Evolutionary conservation across 2,113 vertebrate genomes (phyloP).

Genomic region (Zosterops lateralis): DNA sequence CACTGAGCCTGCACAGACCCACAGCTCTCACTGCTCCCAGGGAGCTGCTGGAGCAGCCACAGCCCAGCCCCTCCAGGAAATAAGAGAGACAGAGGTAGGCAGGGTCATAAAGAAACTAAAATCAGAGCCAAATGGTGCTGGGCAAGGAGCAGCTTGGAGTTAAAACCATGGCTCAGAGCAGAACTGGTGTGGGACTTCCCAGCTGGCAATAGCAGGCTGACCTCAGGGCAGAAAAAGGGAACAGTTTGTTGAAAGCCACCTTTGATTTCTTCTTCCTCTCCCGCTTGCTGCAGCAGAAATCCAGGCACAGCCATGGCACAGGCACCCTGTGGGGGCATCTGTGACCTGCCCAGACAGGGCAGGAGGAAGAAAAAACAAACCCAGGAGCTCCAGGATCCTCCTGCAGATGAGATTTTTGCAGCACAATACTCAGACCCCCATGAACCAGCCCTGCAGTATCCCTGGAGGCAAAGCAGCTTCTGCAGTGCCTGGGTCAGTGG

Average conservation of each 20-base stretch:
- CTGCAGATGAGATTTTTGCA: background rate
- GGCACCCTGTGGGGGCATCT: background rate
- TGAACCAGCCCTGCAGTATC: background rate
- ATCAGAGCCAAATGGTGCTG: background rate
- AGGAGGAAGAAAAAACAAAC: background rate
- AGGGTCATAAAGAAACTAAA: background rate
- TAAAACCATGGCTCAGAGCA: background rate
- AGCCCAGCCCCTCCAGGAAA: background rate
- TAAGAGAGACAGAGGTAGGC: background rate
- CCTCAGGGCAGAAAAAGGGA: background rate
- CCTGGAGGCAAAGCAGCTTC: background rate
- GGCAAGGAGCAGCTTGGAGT: background rate
- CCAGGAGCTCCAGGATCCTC: background rate
- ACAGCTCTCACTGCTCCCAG: background rate
- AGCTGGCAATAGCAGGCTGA: background rate
- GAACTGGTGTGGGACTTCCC: background rate
- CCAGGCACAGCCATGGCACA: background rate
- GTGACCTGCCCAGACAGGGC: background rate
- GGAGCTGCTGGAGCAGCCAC: background rate
- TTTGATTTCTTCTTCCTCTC: background rate
- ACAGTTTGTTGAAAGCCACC: background rate
- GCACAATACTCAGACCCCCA: fast-evolving
- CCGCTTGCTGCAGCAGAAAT: fast-evolving
- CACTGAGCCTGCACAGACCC: background rate
- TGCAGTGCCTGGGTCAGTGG: background rate